phyloP scores from a whole-genome alignment of 2,888 invertebrate genomes.

The Pristionchus arcanus region DNA sequence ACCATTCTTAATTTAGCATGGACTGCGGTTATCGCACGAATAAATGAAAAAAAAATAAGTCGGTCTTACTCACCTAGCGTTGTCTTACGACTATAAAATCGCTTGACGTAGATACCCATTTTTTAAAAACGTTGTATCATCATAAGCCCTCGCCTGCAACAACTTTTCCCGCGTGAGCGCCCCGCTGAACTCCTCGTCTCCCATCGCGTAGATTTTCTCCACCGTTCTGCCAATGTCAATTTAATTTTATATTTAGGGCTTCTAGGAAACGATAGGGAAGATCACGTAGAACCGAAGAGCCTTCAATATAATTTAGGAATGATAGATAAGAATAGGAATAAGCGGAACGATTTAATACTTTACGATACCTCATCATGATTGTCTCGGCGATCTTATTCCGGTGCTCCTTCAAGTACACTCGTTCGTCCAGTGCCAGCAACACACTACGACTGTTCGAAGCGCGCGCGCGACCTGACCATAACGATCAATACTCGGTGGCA shows the following conservation, averaged over 20 bases:
- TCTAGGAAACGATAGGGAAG: no score
- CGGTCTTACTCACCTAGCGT: no score
- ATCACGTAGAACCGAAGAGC: no score
- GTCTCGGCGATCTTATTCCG: conserved; percentile 28
- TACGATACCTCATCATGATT: conserved; percentile 41
- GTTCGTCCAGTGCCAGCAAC: conserved; percentile 27
- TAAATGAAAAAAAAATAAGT: no score
- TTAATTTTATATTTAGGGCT: not conserved
- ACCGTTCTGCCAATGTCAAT: not conserved
- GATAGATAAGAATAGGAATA: no score
- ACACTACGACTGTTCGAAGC: conserved; percentile 38
- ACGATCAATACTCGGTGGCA: not conserved
- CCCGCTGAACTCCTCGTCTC: not conserved
- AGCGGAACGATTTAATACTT: no score
- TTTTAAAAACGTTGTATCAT: not conserved
- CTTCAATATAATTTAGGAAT: no score
- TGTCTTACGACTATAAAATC: no score
- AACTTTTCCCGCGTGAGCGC: not conserved
- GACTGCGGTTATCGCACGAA: no score
- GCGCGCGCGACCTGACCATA: conserved; percentile 26
- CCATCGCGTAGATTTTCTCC: conserved; percentile 12
- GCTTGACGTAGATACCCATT: no score
- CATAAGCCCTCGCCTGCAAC: not conserved
- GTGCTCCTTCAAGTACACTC: conserved; percentile 9
- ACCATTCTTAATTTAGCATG: no score